Base-by-base conservation (phyloP, 2,888 invertebrate genomes). In the Eurytoma adleriae region DNA sequence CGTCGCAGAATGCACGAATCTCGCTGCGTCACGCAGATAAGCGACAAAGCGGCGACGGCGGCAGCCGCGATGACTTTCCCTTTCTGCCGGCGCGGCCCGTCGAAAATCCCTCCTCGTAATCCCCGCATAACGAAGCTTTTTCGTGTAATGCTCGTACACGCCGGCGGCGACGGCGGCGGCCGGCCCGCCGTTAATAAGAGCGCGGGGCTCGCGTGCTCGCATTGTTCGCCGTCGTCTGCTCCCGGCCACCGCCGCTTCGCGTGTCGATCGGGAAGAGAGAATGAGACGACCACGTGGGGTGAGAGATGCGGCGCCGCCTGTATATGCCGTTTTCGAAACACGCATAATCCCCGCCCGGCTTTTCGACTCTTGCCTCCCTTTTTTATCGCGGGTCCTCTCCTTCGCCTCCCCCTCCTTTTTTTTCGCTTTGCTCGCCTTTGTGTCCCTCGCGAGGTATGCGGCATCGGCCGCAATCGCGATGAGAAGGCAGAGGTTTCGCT, bases 111-210 rank as follows among this genome's bases (percentile, higher is more conserved):
- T 59, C 78, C 70, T 50, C 61, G 77, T 73, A 80, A 80, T 72
- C 80, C 77, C 70, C 30, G 79, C 61, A 79, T 79, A 80, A 80
- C 72, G 76, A 76, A 75, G 74, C 78, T 81, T 75, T 79, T 81
- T 81, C 78, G 30, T 71, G 71, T 75, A 71, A 78, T 78, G 74
- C 81, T 71, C 73, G 76, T 40, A 40, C 10, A 24, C 40, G 40
- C 10, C 40, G 40, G 40, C 52, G 52, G n/a, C 70, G 24, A 24
- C 40, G 40, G 40, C 40, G 40, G 40, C 52, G 52, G n/a, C 70
- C 66, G 56, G 61, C 59, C n/a, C 61, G 40, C 54, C 50, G 64
- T 76, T 80, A 72, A 77, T 77, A 74, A 78, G 78, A 71, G 68
- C n/a, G 50, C 24, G 68, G 20, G 48, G 59, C 67, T 79, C 75